Base-by-base conservation (phyloP, 2,113 vertebrate species). In the Trogon melanurus region DNA sequence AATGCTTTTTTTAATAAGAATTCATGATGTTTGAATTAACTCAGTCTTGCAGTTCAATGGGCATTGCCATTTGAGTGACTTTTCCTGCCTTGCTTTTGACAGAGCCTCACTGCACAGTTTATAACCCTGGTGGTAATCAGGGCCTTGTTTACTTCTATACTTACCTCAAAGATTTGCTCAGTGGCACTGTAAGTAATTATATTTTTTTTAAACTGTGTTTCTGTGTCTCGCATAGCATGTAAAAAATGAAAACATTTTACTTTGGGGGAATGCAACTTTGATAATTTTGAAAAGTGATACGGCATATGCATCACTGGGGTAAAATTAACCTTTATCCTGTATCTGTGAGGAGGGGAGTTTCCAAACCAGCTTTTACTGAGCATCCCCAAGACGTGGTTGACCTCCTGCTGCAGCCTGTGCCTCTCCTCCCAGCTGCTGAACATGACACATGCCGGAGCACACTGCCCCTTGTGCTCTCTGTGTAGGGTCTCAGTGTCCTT, bases 151-250 rank as follows among this genome's bases (percentile, higher is more conserved):
- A 98, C 89, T 99, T 99, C 92, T 99, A 99, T 83, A 97, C 97
- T 93, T 98, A 99, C 90, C 94, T 99, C 83, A 97, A 98, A 87
- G 99, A 99, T 92, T 96, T 99, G 74, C 98, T 99, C 47, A 99
- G 99, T 61, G 99, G 99, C 65, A 98, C 98, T 72, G 98, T 99
- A 97, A 98, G 99, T 99, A 79, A 73, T 84, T 72, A 58, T 9
- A 4, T 61, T 51, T 25, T 48, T 45, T 36, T 66, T 14, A 11
- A 44, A 30, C 34, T 44, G 57, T 38, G 5, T 72, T 73, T 94
- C 32, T 74, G 6, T 70, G n/a, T 89, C 67, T 81, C 4, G 2
- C 6, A 3, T 64, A 47, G 9, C 45, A 54, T 50, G 78, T 61
- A 51, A 72, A 82, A 71, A n/a, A 25, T 38, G 11, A 51, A 60